These are phyloP conservation scores for Dryobotodes eremita DNA, from an alignment of 2,888 invertebrate species.

Conservation along the genomic window DNA sequence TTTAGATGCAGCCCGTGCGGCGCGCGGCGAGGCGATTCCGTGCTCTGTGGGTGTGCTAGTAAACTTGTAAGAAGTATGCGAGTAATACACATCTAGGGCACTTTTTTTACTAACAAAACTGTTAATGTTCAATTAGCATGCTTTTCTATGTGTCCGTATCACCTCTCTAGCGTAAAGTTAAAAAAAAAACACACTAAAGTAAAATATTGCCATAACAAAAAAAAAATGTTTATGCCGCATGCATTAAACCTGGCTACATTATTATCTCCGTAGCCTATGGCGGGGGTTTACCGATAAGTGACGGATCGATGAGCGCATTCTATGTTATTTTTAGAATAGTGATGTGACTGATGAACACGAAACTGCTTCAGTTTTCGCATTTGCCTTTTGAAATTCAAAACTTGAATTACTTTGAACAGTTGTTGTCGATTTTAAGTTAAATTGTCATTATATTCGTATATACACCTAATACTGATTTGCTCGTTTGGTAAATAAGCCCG, in stretches of 20 bases:
- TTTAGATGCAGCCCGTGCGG: not conserved
- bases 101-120: not conserved
- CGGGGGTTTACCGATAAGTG: constrained; percentile 21
- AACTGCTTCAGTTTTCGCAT: constrained; percentile 25
- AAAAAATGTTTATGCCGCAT: no score
- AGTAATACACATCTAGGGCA: not conserved
- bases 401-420: not conserved
- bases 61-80: not conserved
- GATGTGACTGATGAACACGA: constrained; percentile 31
- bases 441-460: not conserved
- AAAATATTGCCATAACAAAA: not conserved
- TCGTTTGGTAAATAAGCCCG: not conserved
- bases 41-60: not conserved
- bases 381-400: not conserved
- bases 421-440: not conserved
- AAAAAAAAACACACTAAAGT: not conserved
- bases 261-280: constrained; percentile 2
- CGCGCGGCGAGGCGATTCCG: not conserved
- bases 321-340: constrained; percentile 25
- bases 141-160: not conserved
- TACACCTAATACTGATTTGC: not conserved
- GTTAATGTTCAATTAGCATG: not conserved
- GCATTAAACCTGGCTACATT: constrained; percentile 29
- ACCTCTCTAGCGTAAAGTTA: not conserved
- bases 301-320: not conserved